Conservation (phyloP, 2,888 invertebrate species). For the Nineta flava region DNA sequence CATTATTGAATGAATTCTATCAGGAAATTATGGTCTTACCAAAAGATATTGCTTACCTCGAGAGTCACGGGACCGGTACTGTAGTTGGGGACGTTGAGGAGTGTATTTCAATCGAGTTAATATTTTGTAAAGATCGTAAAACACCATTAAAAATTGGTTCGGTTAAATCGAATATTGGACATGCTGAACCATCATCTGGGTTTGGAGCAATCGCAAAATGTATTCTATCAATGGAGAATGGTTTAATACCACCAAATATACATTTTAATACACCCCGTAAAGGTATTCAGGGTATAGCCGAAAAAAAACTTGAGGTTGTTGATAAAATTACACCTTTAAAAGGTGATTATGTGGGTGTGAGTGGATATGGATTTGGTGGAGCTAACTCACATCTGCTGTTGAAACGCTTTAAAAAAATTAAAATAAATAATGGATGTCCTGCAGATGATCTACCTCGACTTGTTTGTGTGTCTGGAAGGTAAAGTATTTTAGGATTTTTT, state of each 20-base stretch:
- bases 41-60: slow-evolving; percentile 54
- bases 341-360: slow-evolving; percentile 65
- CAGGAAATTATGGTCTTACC: slow-evolving; percentile 56
- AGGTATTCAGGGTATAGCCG: slow-evolving; percentile 40
- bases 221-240: slow-evolving; percentile 52
- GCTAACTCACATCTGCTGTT: slow-evolving; percentile 62
- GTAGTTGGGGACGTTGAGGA: no score
- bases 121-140: slow-evolving; percentile 58
- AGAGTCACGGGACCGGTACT: slow-evolving; percentile 77
- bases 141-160: slow-evolving; percentile 74
- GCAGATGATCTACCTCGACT: slow-evolving; percentile 53
- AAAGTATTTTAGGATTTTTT: neutral
- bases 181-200: slow-evolving; percentile 76
- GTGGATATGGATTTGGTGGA: slow-evolving; percentile 90
- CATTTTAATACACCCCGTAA: slow-evolving; percentile 42
- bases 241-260: slow-evolving; percentile 71
- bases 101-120: no score
- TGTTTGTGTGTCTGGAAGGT: slow-evolving; percentile 50
- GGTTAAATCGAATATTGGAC: slow-evolving; percentile 88
- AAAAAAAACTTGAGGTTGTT: slow-evolving; percentile 53
- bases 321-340: slow-evolving; percentile 51
- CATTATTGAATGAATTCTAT: slow-evolving; percentile 45
- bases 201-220: slow-evolving; percentile 71
- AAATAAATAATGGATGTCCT: slow-evolving; percentile 44
- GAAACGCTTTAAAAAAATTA: slow-evolving; percentile 39